Conservation (phyloP, 2,113 vertebrate genomes). For the Guaruba guarouba region DNA sequence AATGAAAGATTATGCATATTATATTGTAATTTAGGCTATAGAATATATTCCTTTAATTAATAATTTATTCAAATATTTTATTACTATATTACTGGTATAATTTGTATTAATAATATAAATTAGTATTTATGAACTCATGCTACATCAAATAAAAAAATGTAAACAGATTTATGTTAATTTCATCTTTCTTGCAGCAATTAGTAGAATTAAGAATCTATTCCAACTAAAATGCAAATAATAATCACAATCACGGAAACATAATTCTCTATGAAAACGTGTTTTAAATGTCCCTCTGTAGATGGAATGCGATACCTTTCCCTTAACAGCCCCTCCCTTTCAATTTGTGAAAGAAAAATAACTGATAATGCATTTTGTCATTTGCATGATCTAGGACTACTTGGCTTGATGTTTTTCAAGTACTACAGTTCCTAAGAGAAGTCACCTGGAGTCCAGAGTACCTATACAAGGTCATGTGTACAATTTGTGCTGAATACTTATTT, state of each 20-base stretch:
- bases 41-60: background rate
- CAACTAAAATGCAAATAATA: slow-evolving; percentile 6
- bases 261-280: background rate
- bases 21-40: background rate
- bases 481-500: background rate
- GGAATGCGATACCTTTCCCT: background rate
- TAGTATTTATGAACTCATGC: background rate
- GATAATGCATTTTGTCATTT: background rate
- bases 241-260: background rate
- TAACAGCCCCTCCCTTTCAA: background rate
- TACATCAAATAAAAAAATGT: background rate
- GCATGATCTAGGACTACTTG: background rate
- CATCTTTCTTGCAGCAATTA: background rate
- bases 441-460: background rate
- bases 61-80: background rate
- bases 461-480: background rate
- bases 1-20: background rate
- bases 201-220: background rate
- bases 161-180: background rate
- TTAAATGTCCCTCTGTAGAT: background rate
- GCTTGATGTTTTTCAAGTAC: background rate
- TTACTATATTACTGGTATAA: background rate
- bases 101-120: background rate
- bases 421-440: background rate
- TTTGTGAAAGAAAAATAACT: background rate